Percentiles rank a stretch among this genome's conserved stretches.
These are phyloP conservation scores for Benitochromis conjunctus DNA, from an alignment of 2,113 vertebrate genomes.

Conservation along the genomic window DNA sequence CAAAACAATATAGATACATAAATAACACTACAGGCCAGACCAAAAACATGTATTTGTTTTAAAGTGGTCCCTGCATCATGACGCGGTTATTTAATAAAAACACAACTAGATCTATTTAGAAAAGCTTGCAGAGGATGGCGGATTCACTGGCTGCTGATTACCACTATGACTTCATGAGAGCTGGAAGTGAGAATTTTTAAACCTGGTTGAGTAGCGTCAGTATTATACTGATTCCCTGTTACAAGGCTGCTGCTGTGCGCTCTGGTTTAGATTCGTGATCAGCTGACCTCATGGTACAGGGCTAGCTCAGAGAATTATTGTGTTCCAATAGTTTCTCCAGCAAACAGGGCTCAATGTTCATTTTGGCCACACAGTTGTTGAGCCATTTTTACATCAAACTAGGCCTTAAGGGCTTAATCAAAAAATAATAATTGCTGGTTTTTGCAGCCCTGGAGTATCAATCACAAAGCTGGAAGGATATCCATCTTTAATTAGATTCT, in stretches of 20 bases:
- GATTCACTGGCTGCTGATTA: too few species aligned
- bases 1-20: not conserved
- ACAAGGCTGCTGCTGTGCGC: not conserved
- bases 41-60: not conserved
- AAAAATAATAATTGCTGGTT: not conserved
- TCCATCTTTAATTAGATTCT: conserved; percentile 6
- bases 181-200: not conserved
- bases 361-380: not conserved
- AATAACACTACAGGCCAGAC: not conserved
- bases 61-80: not conserved
- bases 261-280: not conserved
- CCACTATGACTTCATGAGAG: not conserved
- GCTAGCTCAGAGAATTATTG: not conserved
- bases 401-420: not conserved
- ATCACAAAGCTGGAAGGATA: not conserved
- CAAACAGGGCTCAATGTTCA: not conserved
- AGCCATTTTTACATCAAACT: not conserved
- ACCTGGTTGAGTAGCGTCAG: not conserved
- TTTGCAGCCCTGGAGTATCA: not conserved
- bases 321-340: not conserved
- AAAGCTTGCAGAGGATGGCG: too few species aligned
- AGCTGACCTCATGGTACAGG: not conserved
- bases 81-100: not conserved
- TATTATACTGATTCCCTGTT: not conserved
- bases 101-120: too few species aligned